These are phyloP conservation scores for Toxotes chatareus DNA, from an alignment of 2,113 vertebrate genomes.

Conservation along the genomic window DNA sequence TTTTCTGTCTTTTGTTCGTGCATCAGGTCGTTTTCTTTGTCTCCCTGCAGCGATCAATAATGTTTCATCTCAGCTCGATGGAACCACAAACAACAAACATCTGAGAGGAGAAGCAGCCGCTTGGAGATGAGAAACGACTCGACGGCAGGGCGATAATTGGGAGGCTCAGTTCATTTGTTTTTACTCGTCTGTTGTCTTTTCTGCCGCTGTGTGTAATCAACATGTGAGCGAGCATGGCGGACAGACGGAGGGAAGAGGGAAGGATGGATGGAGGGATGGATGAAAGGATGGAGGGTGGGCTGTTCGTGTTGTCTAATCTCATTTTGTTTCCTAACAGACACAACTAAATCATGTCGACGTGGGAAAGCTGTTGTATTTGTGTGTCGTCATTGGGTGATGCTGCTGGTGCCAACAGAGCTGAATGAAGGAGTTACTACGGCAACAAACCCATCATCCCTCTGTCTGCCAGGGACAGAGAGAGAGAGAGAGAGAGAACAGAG, in stretches of 20 bases:
- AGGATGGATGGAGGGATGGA: constrained; percentile 23
- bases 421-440: constrained; percentile 97
- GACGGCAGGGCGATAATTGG: constrained; percentile 49
- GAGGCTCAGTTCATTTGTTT: constrained; percentile 68
- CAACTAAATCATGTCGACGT: constrained; percentile 93
- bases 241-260: constrained; percentile 55
- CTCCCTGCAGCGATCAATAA: constrained; percentile 46
- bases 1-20: background rate
- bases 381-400: constrained; percentile 92
- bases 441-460: constrained; percentile 94
- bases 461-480: constrained; percentile 78
- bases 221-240: constrained; percentile 57
- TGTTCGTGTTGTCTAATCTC: constrained; percentile 80
- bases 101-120: constrained; percentile 11
- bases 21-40: constrained; percentile 22
- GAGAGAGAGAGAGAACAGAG: constrained; percentile 34
- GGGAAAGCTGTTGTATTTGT: constrained; percentile 94
- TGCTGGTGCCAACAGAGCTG: constrained; percentile 90
- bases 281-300: constrained; percentile 14
- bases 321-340: constrained; percentile 94
- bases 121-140: constrained; percentile 24
- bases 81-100: constrained; percentile 51
- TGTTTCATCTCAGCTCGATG: constrained; percentile 34
- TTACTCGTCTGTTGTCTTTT: constrained; percentile 70
- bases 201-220: constrained; percentile 67